Percentiles rank a stretch among this genome's conserved stretches.
Evolutionary conservation across 2,797 vertebrate genomes (phyloP).

Genomic region (Dryobates pubescens): DNA sequence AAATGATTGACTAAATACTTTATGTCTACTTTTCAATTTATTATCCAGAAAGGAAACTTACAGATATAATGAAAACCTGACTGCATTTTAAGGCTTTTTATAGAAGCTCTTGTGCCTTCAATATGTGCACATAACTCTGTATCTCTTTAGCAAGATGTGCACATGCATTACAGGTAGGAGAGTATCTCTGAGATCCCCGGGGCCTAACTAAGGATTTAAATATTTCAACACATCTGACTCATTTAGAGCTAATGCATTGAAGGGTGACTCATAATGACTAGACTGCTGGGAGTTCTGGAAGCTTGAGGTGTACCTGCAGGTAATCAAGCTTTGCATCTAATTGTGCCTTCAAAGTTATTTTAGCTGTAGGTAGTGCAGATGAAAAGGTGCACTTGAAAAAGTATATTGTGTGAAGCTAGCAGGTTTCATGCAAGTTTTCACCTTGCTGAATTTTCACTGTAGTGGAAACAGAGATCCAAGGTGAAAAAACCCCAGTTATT

Average conservation of each 20-base stretch:
- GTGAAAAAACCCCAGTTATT: background rate
- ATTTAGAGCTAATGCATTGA: constrained; percentile 38
- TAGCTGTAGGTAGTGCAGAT: background rate
- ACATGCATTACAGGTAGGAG: background rate
- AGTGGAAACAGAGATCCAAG: background rate
- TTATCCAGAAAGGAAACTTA: background rate
- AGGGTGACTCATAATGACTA: constrained; percentile 52
- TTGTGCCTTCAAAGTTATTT: constrained; percentile 42
- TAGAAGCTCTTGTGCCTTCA: background rate
- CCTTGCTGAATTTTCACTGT: background rate
- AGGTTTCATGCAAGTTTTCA: background rate
- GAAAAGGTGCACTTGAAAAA: background rate
- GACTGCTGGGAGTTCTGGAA: constrained; percentile 1
- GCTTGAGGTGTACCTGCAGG: constrained; percentile 3
- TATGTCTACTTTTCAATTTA: background rate
- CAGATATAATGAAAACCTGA: background rate
- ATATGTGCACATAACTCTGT: background rate
- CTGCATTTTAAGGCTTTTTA: background rate
- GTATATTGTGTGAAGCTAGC: background rate
- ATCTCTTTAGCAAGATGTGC: background rate
- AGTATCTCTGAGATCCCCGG: background rate
- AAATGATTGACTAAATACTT: background rate
- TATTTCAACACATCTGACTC: constrained; percentile 52
- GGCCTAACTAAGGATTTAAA: constrained; percentile 43
- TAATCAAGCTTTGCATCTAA: constrained; percentile 60